phyloP scores from a whole-genome alignment of 2,888 invertebrate species.

The Iselma pallidipennis region DNA sequence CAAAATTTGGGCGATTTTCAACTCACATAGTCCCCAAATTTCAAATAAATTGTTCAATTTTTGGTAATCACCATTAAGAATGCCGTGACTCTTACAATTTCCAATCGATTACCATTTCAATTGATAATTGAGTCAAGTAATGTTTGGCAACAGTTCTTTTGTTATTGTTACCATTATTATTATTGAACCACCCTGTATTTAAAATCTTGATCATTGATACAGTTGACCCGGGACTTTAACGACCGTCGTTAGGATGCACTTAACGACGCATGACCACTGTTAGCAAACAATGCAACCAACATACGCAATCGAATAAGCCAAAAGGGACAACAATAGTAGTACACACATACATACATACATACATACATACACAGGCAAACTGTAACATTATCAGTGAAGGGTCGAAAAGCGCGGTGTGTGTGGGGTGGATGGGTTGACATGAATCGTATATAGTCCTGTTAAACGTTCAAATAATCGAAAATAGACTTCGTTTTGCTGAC shows the following conservation, averaged over 20 bases:
- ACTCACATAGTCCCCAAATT: background rate
- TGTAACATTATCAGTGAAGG: no score
- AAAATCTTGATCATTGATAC: background rate
- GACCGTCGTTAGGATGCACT: conserved; percentile 29
- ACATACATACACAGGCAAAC: no score
- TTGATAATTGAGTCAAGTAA: background rate
- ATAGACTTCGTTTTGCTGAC: no score
- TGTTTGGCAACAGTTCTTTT: background rate
- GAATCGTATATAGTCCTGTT: no score
- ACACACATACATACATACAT: background rate
- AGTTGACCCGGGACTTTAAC: conserved; percentile 15
- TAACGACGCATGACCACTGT: conserved; percentile 31
- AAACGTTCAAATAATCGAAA: no score
- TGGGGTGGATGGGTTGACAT: no score
- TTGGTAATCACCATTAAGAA: background rate
- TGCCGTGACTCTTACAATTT: background rate
- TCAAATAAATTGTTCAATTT: no score
- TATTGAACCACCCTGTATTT: background rate
- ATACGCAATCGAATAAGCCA: conserved; percentile 24
- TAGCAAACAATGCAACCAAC: conserved; percentile 27
- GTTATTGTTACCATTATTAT: background rate
- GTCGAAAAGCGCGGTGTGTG: no score
- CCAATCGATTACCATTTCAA: background rate
- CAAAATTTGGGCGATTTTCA: no score
- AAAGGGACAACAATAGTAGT: conserved; percentile 21